Base-by-base conservation (phyloP, 2,797 vertebrate genomes). In the Phylloscopus collybita region DNA sequence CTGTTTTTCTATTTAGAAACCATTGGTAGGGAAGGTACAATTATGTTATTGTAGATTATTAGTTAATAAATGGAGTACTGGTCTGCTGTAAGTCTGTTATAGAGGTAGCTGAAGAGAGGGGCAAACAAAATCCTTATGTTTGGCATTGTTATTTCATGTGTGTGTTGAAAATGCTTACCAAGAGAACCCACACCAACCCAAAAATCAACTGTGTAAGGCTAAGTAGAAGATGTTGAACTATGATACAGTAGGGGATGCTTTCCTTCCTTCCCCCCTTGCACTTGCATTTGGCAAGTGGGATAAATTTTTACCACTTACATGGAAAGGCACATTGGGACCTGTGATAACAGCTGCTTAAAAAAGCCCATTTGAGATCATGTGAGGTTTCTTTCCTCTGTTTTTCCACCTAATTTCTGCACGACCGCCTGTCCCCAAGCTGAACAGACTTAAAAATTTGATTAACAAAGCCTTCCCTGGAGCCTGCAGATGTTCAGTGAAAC, bases 161-260 rank as follows among this genome's bases (percentile, higher is more conserved):
- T 64, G 25, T 13, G 8, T 18, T 25, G n/a, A 56, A 90, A 80
- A 80, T 9, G 11, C 38, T 54, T 70, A 13, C 16, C 2, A 13
- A 42, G 22, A 47, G 25, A 40, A 16, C 10, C 36, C 34, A 21
- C 4, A 59, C 19, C 8, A 36, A 22, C 1, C 11, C 6, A n/a
- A 12, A 19, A 32, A 7, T 3, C 3, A 18, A 0, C 10, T 11
- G 17, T 51, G 1, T 71, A 34, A 53, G 16, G 57, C 9, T 66
- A 57, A 80, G 32, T n/a, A n/a, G 57, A 72, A 90, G 40, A 61
- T 50, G 11, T 19, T 73, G 19, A 69, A 47, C n/a, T 54, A 1
- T 16, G 44, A n/a, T 65, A 10, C 1, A 30, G 3, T 13, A 62
- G 18, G 11, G 30, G 91, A 53, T 50, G 11, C 13, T 82, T 75